Conservation (phyloP, 2,113 vertebrate species). For the Pogonocichla stellata region DNA sequence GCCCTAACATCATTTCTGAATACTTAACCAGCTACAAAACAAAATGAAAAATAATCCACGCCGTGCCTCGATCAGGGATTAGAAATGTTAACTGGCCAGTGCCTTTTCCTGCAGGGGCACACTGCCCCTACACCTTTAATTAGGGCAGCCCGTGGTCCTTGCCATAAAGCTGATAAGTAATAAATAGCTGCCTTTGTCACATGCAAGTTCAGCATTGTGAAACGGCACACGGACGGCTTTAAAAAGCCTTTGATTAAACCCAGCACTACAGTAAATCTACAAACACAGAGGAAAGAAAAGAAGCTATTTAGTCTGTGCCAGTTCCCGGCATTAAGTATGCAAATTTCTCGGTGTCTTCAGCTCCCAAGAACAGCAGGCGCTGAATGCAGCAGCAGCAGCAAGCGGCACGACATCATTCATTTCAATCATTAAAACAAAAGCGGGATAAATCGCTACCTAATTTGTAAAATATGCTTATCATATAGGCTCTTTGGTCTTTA, state of each 20-base stretch:
- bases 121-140: constrained; percentile 65
- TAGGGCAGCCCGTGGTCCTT: constrained; percentile 61
- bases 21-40: neutral
- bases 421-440: constrained; percentile 81
- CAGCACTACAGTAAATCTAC: constrained; percentile 75
- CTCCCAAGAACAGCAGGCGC: constrained; percentile 75
- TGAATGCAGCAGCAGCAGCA: constrained; percentile 70
- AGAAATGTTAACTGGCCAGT: constrained; percentile 58
- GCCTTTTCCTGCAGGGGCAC: constrained; percentile 55
- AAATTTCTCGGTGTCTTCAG: constrained; percentile 74
- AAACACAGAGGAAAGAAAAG: constrained; percentile 73
- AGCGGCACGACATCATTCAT: constrained; percentile 76
- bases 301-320: constrained; percentile 76
- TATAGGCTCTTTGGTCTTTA: constrained; percentile 73
- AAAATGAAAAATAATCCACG: neutral
- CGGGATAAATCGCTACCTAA: constrained; percentile 77
- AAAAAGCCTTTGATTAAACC: constrained; percentile 76
- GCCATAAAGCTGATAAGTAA: constrained; percentile 72
- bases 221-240: constrained; percentile 71
- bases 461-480: constrained; percentile 78
- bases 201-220: constrained; percentile 71
- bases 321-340: constrained; percentile 77
- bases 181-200: constrained; percentile 73
- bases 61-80: constrained; percentile 44
- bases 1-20: neutral